These are phyloP conservation scores for Sinotaia quadrata DNA, from an alignment of 2,888 invertebrate genomes.

Conservation along the genomic window DNA sequence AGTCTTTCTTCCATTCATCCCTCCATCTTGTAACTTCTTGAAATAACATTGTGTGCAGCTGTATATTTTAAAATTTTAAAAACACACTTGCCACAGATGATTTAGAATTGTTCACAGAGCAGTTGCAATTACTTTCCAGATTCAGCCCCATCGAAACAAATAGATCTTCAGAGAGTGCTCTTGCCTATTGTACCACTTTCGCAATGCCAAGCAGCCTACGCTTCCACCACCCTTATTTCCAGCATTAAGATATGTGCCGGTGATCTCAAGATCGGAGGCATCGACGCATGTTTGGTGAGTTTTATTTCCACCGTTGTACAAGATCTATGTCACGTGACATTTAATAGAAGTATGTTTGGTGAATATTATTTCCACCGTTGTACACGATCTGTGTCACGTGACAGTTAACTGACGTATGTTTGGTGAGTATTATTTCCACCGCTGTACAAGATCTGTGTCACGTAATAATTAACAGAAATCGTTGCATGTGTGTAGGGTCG, in stretches of 20 bases:
- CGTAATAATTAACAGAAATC: neutral
- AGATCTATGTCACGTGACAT: neutral
- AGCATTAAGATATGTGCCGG: slow-evolving; percentile 36
- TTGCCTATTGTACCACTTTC: slow-evolving; percentile 24
- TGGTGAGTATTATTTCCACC: slow-evolving; percentile 28
- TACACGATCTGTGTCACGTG: neutral
- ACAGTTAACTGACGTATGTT: slow-evolving; percentile 25
- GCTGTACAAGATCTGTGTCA: neutral
- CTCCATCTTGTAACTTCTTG: too few relatives aligned
- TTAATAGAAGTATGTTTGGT: slow-evolving; percentile 25
- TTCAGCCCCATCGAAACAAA: neutral
- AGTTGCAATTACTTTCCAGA: too few relatives aligned
- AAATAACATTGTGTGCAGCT: too few relatives aligned
- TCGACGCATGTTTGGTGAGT: slow-evolving; percentile 35
- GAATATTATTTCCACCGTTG: too few relatives aligned
- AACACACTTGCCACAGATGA: too few relatives aligned
- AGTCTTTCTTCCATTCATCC: too few relatives aligned
- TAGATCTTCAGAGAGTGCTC: slow-evolving; percentile 17
- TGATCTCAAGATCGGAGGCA: slow-evolving; percentile 28
- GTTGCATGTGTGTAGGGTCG: too few relatives aligned
- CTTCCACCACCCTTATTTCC: slow-evolving; percentile 10
- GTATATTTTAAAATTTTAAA: too few relatives aligned
- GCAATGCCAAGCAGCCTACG: slow-evolving; percentile 17
- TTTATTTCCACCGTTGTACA: too few relatives aligned
- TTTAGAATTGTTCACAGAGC: too few relatives aligned